Evolutionary conservation across 1,140 invertebrate genomes (phyloP).

Genomic region (Megalonaias nervosa): DNA sequence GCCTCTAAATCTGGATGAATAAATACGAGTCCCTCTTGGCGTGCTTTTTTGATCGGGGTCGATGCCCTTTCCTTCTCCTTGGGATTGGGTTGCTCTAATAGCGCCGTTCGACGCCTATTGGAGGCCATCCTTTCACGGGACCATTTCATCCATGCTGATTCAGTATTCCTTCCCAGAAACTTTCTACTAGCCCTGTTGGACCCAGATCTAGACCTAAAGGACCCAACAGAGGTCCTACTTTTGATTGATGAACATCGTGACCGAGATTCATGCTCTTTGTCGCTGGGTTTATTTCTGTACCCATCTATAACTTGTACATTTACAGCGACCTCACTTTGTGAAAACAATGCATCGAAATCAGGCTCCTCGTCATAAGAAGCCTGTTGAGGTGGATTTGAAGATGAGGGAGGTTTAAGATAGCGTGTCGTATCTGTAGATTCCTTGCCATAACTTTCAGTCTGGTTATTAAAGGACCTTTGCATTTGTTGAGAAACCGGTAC

Average conservation of each 20-base stretch:
- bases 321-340: slow-evolving; percentile 35
- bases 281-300: slow-evolving; percentile 4
- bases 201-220: slow-evolving; percentile 48
- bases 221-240: slow-evolving; percentile 51
- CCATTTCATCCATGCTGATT: slow-evolving; percentile 67
- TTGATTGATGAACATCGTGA: slow-evolving; percentile 38
- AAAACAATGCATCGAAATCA: slow-evolving; percentile 48
- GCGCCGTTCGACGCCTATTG: slow-evolving; percentile 56
- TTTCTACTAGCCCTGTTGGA: slow-evolving; percentile 29
- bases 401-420: no score
- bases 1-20: slow-evolving; percentile 64
- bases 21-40: slow-evolving; percentile 67
- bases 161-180: slow-evolving; percentile 51
- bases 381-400: no score
- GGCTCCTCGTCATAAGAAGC: slow-evolving; percentile 15
- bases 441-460: no score
- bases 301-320: slow-evolving; percentile 24
- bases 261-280: slow-evolving; percentile 2
- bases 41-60: slow-evolving; percentile 68
- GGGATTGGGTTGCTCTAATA: slow-evolving; percentile 55
- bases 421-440: no score
- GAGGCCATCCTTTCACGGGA: slow-evolving; percentile 62
- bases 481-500: slow-evolving; percentile 4
- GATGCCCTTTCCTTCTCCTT: slow-evolving; percentile 56
- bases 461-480: neutral